phyloP scores from a whole-genome alignment of 1,140 invertebrate genomes.

The Drosophila sp. region DNA sequence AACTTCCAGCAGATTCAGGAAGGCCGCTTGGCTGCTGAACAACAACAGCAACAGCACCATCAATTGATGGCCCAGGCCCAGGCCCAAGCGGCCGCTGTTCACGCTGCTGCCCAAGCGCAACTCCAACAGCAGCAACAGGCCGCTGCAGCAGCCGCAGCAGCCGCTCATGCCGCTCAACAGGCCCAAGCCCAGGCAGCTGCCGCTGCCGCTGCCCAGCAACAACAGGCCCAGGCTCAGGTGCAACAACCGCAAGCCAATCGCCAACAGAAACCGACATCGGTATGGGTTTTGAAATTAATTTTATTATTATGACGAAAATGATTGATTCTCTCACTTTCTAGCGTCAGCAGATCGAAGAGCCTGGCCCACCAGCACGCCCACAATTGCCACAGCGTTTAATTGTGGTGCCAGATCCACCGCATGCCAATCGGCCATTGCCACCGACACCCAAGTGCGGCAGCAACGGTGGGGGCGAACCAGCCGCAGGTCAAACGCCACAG shows the following conservation, averaged over 20 bases:
- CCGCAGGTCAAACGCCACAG: conserved; percentile 84
- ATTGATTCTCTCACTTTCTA: conserved; percentile 16
- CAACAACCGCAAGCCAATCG: conserved; percentile 82
- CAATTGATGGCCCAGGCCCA: conserved; percentile 72
- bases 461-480: conserved; percentile 26
- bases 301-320: too few relatives aligned
- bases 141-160: conserved; percentile 69
- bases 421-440: conserved; percentile 89
- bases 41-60: conserved; percentile 78
- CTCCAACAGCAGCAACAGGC: conserved; percentile 82
- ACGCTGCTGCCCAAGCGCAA: conserved; percentile 82
- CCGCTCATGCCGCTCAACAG: conserved; percentile 83
- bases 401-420: conserved; percentile 88
- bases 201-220: conserved; percentile 77
- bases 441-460: conserved; percentile 87
- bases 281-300: conserved; percentile 17
- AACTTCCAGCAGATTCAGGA: conserved; percentile 99
- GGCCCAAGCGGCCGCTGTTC: conserved; percentile 82
- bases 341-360: conserved; percentile 87
- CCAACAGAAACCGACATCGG: conserved; percentile 82
- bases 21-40: conserved; percentile 86
- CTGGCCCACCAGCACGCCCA: conserved; percentile 91
- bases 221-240: conserved; percentile 74
- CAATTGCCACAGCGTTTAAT: conserved; percentile 94
- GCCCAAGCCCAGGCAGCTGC: conserved; percentile 60